phyloP scores from a whole-genome alignment of 1,140 invertebrate genomes.

The Pissodes strobi region DNA sequence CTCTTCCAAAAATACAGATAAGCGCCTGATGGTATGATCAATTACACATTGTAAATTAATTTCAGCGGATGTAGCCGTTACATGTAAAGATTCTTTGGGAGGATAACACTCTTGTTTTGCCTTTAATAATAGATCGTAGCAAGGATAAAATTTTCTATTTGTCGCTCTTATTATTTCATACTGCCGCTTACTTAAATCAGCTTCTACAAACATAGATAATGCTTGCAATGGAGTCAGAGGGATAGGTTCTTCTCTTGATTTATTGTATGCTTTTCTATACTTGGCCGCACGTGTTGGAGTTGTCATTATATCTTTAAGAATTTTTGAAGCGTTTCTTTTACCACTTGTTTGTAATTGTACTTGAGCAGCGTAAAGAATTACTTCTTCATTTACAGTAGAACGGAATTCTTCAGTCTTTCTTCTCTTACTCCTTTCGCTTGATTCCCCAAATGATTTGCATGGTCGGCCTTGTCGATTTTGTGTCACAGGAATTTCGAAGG shows the following conservation, averaged over 20 bases:
- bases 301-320: conserved; percentile 39
- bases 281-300: conserved; percentile 42
- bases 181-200: conserved; percentile 41
- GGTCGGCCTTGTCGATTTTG: too few species aligned
- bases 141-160: conserved; percentile 44
- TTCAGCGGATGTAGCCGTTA: conserved; percentile 47
- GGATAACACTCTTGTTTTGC: conserved; percentile 49
- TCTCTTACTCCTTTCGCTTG: too few species aligned
- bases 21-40: conserved; percentile 43
- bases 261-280: conserved; percentile 38
- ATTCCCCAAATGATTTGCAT: too few species aligned
- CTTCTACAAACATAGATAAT: conserved; percentile 46
- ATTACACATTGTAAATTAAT: conserved; percentile 48
- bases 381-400: conserved; percentile 18
- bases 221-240: conserved; percentile 39
- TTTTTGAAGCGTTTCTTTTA: conserved; percentile 29
- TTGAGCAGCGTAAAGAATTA: conserved; percentile 38
- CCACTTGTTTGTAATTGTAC: conserved; percentile 34
- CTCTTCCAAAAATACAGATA: conserved; percentile 44
- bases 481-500: too few species aligned
- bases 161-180: conserved; percentile 43
- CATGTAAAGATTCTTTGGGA: conserved; percentile 27
- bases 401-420: conserved; percentile 45
- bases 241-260: background rate
- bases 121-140: conserved; percentile 44